Evolutionary conservation across 2,888 invertebrate genomes (phyloP).

Genomic region (Aphodius sticticus): DNA sequence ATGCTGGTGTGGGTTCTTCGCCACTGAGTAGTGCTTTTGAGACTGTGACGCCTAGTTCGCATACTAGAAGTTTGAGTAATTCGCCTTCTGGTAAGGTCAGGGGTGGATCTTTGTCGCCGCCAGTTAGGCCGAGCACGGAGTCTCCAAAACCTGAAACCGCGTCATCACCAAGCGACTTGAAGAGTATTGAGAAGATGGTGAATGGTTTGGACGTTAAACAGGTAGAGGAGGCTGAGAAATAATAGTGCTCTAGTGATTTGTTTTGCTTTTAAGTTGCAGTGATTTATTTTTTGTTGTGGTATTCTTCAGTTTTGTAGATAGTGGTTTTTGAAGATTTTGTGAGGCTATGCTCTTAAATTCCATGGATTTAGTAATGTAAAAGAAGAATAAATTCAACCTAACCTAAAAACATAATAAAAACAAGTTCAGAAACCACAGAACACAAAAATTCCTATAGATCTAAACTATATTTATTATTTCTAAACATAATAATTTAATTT

Average conservation of each 20-base stretch:
- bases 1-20: conserved; percentile 61
- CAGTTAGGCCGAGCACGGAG: conserved; percentile 65
- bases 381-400: too few species aligned
- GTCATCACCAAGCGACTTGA: conserved; percentile 81
- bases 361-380: too few species aligned
- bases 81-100: conserved; percentile 64
- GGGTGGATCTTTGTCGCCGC: conserved; percentile 64
- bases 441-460: too few species aligned
- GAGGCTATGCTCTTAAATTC: not conserved
- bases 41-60: conserved; percentile 83
- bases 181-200: conserved; percentile 97
- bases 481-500: not conserved
- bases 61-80: conserved; percentile 71
- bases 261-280: not conserved
- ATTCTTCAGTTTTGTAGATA: too few species aligned
- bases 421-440: too few species aligned
- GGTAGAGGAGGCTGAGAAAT: conserved; percentile 43
- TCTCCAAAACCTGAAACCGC: conserved; percentile 64
- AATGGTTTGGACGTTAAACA: conserved; percentile 91
- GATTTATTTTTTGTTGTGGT: too few species aligned
- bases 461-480: too few species aligned
- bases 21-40: conserved; percentile 86
- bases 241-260: not conserved
- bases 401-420: too few species aligned
- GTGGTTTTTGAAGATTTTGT: not conserved